Evolutionary conservation across 2,113 vertebrate genomes (phyloP).

Genomic region (Pygathrix nemaeus): DNA sequence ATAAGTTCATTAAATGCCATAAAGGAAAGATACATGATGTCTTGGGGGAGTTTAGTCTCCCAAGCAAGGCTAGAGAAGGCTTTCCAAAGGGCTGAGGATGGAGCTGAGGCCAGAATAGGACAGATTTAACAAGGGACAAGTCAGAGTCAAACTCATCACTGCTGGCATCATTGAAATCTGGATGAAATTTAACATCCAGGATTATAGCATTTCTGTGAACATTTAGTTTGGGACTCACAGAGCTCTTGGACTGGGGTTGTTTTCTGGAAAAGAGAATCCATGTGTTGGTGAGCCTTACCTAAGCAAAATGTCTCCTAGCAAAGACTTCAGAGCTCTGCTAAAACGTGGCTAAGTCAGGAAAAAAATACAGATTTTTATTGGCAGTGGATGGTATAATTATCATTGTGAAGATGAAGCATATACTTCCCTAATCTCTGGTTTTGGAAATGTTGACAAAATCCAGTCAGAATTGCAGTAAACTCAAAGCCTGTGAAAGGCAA

Average conservation of each 20-base stretch:
- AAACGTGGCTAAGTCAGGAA: not conserved
- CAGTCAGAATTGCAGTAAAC: slow-evolving; percentile 15
- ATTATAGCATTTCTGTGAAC: not conserved
- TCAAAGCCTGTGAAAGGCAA: not conserved
- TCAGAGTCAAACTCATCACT: not conserved
- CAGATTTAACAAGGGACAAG: not conserved
- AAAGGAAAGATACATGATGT: not conserved
- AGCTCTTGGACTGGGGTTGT: not conserved
- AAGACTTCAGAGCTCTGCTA: slow-evolving; percentile 1
- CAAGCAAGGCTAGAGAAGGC: not conserved
- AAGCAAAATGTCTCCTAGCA: not conserved
- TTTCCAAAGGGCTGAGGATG: not conserved
- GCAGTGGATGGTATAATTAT: not conserved
- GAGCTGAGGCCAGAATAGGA: not conserved
- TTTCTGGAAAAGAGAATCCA: not conserved
- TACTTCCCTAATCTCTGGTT: slow-evolving; percentile 10
- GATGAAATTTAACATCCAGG: not conserved
- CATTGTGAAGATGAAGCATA: not conserved
- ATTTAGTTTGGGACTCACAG: not conserved
- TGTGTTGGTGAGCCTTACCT: not conserved
- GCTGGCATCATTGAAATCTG: not conserved
- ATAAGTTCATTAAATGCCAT: not conserved
- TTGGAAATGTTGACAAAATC: slow-evolving; percentile 52
- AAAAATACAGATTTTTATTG: not conserved
- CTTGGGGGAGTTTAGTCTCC: not conserved